These are phyloP conservation scores for Spermophilus dauricus DNA, from an alignment of 2,113 vertebrate species.

Conservation along the genomic window DNA sequence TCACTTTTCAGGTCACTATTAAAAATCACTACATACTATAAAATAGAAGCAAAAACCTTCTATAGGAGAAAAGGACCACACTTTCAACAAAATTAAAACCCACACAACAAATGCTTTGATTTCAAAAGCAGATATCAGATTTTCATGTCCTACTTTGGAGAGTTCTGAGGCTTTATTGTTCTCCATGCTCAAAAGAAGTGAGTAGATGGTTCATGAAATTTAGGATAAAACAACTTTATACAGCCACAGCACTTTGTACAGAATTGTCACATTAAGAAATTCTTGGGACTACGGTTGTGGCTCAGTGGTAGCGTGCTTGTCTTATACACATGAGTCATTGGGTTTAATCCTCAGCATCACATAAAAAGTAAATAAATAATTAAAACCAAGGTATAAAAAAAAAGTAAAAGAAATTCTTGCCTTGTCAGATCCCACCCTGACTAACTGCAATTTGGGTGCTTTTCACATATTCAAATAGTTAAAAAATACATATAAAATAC, in stretches of 20 bases:
- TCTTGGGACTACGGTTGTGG: neutral
- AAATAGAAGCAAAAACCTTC: neutral
- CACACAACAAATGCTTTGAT: conserved; percentile 17
- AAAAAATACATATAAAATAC: no score
- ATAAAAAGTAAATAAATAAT: no score
- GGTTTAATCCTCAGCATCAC: no score
- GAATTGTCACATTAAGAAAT: neutral
- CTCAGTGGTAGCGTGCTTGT: no score
- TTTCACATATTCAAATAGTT: neutral
- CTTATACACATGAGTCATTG: no score
- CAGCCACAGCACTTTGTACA: neutral
- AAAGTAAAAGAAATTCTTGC: neutral
- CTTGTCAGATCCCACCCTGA: neutral
- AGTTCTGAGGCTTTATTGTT: conserved; percentile 3
- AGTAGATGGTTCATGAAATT: neutral
- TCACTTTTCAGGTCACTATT: neutral
- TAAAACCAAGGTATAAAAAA: no score
- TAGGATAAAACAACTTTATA: neutral
- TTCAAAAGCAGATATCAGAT: conserved; percentile 1
- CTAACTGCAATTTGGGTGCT: neutral
- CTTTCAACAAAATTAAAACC: conserved; percentile 45
- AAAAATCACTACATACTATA: neutral
- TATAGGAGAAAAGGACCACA: neutral
- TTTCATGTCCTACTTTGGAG: neutral
- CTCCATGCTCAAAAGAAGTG: neutral